phyloP scores from a whole-genome alignment of 2,113 vertebrate species.

The Zosterops japonicus region DNA sequence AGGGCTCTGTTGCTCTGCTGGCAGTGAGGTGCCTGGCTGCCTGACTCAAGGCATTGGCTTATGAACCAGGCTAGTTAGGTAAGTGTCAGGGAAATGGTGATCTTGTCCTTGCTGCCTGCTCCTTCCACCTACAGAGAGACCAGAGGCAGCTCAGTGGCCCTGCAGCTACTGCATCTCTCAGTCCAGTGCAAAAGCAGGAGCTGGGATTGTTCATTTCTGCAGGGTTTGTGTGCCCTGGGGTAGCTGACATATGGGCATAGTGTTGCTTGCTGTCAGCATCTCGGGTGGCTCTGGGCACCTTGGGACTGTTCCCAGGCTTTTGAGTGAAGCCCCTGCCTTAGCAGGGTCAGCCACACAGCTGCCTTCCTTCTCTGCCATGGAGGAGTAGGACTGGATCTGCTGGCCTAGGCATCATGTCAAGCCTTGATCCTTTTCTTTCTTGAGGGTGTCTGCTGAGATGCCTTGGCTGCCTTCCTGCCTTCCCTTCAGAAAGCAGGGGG shows the following conservation, averaged over 20 bases:
- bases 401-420: not conserved
- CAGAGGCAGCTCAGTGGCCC: not conserved
- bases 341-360: not conserved
- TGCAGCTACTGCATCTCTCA: not conserved
- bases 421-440: not conserved
- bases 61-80: not conserved
- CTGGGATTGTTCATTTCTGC: rapidly evolving
- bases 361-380: not conserved
- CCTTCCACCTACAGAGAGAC: not conserved
- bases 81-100: not conserved
- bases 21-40: not conserved
- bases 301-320: rapidly evolving
- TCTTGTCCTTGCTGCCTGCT: not conserved
- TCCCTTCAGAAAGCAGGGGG: not conserved
- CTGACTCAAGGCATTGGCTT: not conserved
- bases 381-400: not conserved
- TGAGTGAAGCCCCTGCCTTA: not conserved
- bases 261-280: not conserved
- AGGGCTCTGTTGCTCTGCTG: not conserved
- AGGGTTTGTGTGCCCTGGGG: rapidly evolving
- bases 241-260: rapidly evolving
- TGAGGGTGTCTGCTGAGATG: not conserved
- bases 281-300: not conserved
- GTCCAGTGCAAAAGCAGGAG: not conserved
- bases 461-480: not conserved